Evolutionary conservation across 1,140 invertebrate genomes (phyloP).

Genomic region (Tetranychus cinnabarinus): DNA sequence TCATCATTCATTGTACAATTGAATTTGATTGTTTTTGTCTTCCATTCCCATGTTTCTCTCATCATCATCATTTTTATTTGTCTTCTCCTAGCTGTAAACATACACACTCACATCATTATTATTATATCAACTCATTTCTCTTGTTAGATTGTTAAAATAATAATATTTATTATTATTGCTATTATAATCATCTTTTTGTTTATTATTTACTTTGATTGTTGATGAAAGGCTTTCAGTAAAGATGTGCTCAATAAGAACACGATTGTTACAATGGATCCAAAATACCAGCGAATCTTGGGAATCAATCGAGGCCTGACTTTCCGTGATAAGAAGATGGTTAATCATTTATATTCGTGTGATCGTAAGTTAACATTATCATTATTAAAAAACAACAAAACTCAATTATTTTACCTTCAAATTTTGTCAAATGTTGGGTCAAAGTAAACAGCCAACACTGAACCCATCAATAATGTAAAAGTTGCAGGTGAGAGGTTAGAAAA

Average conservation of each 20-base stretch:
- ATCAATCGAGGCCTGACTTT: constrained; percentile 10
- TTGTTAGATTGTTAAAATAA: too few species aligned
- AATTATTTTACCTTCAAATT: too few species aligned
- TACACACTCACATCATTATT: too few species aligned
- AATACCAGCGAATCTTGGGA: constrained; percentile 11
- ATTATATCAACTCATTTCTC: too few species aligned
- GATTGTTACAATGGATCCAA: constrained; percentile 10
- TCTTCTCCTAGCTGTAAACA: background rate
- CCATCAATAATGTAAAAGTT: too few species aligned
- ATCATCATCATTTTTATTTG: background rate
- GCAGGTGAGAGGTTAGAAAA: too few species aligned
- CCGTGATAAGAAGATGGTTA: constrained; percentile 13
- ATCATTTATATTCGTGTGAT: constrained; percentile 12
- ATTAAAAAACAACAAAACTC: too few species aligned
- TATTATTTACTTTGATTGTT: too few species aligned
- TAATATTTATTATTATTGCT: too few species aligned
- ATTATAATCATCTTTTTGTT: too few species aligned
- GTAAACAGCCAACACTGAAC: too few species aligned
- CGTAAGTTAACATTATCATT: constrained; percentile 5
- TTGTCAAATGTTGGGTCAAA: too few species aligned
- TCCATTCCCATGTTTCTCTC: background rate
- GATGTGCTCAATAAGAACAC: constrained; percentile 12
- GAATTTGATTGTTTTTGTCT: background rate
- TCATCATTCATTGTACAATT: background rate
- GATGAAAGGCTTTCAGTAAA: constrained; percentile 12